These are phyloP conservation scores for Sturnira hondurensis DNA, from an alignment of 2,113 vertebrate species.

Conservation along the genomic window DNA sequence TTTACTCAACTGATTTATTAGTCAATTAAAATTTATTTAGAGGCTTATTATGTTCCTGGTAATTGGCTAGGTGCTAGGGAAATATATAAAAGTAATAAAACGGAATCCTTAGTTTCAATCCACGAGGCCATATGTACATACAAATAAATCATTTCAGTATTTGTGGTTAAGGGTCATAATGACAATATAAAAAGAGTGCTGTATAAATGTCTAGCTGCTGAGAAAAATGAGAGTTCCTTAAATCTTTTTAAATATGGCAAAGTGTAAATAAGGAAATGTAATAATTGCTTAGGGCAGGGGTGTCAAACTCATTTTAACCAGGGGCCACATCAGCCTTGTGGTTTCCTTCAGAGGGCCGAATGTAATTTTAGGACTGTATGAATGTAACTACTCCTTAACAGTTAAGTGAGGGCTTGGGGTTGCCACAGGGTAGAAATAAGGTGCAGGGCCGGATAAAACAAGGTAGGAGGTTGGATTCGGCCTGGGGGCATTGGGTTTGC, in stretches of 20 bases:
- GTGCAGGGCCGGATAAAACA: too few relatives aligned
- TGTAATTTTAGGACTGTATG: too few relatives aligned
- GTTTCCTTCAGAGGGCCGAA: too few relatives aligned
- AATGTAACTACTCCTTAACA: too few relatives aligned
- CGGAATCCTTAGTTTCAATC: neutral
- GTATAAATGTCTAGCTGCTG: neutral
- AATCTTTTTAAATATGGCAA: neutral
- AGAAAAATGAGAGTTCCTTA: neutral
- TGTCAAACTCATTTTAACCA: too few relatives aligned
- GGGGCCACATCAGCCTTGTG: too few relatives aligned
- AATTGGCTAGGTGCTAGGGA: neutral
- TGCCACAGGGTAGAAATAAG: too few relatives aligned
- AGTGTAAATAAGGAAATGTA: neutral
- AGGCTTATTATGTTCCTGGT: neutral
- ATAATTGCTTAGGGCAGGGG: neutral
- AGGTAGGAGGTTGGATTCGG: too few relatives aligned
- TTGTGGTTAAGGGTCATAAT: neutral
- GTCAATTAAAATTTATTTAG: constrained; percentile 42
- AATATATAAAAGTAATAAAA: constrained; percentile 24
- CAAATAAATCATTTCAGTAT: constrained; percentile 25
- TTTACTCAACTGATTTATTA: neutral
- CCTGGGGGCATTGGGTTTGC: too few relatives aligned
- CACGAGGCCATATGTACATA: neutral
- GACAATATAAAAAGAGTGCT: neutral
- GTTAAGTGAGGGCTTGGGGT: too few relatives aligned